A percentile compares a stretch with the other conserved stretches of the same genome.
These are phyloP conservation scores for Palythoa heliodiscus DNA, from an alignment of 92 coral and sea anemone species.

Conservation along the genomic window DNA sequence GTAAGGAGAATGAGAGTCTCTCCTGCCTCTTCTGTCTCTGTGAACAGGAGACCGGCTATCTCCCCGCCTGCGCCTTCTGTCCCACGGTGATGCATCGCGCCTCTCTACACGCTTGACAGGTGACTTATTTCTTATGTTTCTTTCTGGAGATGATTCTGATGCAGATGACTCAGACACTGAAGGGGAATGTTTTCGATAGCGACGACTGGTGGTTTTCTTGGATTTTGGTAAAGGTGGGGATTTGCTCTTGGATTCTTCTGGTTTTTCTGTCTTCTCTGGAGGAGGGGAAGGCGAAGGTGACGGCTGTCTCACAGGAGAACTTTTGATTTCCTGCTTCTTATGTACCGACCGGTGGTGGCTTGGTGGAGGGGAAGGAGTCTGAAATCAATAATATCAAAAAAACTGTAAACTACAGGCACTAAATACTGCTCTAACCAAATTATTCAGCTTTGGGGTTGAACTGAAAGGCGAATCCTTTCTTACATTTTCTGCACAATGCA, in stretches of 20 bases:
- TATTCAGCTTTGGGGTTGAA: too few species aligned
- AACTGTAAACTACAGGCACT: too few species aligned
- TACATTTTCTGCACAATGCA: too few species aligned
- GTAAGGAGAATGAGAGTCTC: not conserved
- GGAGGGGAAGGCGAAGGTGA: conserved; percentile 87
- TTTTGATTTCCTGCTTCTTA: conserved; percentile 72
- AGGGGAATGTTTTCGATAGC: conserved; percentile 86
- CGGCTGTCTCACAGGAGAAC: conserved; percentile 82
- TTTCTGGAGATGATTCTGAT: conserved; percentile 80
- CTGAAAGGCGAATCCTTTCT: too few species aligned
- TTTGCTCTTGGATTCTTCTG: conserved; percentile 56
- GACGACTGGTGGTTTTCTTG: conserved; percentile 85
- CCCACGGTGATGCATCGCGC: conserved; percentile 59
- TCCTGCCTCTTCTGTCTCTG: conserved; percentile 10
- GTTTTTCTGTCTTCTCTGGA: conserved; percentile 70
- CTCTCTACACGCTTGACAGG: conserved; percentile 53
- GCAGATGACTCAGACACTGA: conserved; percentile 81
- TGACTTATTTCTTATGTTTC: conserved; percentile 56
- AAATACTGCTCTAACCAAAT: too few species aligned
- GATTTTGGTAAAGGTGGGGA: conserved; percentile 80
- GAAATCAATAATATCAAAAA: not conserved
- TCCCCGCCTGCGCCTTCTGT: conserved; percentile 22
- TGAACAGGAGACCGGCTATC: conserved; percentile 17
- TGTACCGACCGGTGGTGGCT: conserved; percentile 82
- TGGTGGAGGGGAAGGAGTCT: conserved; percentile 83